Evolutionary conservation across 2,113 vertebrate genomes (phyloP).

Genomic region (Trinectes maculatus): DNA sequence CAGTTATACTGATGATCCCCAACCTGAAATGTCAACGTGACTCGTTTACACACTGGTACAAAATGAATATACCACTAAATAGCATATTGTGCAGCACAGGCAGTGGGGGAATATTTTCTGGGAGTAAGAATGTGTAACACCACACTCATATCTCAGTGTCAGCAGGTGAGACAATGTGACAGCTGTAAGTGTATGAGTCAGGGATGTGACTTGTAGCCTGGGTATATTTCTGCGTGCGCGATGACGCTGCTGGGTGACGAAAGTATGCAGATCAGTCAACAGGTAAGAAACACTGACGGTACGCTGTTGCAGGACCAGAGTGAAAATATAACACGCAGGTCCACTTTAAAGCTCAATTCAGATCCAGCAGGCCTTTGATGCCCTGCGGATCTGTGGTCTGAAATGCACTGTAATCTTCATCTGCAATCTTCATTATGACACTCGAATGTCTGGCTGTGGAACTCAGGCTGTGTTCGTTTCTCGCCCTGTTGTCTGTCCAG

Average conservation of each 20-base stretch:
- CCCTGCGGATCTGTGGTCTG: no score
- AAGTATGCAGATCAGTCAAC: constrained; percentile 5
- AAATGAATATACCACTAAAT: no score
- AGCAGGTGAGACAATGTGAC: not conserved
- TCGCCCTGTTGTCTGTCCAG: no score
- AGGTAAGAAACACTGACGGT: not conserved
- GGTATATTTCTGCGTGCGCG: not conserved
- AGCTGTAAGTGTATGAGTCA: not conserved
- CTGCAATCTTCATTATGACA: no score
- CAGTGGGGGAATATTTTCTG: not conserved
- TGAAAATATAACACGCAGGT: no score
- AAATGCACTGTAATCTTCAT: no score
- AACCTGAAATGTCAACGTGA: not conserved
- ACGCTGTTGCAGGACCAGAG: no score
- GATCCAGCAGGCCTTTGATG: not conserved
- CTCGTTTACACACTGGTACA: no score
- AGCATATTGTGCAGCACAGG: no score
- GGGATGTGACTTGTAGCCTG: not conserved
- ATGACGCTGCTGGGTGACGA: not conserved
- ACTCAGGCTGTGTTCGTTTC: no score
- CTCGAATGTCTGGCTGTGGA: no score
- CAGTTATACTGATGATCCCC: not conserved
- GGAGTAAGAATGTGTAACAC: not conserved
- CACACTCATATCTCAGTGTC: constrained; percentile 2
- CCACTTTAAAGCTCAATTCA: not conserved